Base-by-base conservation (phyloP, 1,140 invertebrate species). In the Anthonomus grandis region DNA sequence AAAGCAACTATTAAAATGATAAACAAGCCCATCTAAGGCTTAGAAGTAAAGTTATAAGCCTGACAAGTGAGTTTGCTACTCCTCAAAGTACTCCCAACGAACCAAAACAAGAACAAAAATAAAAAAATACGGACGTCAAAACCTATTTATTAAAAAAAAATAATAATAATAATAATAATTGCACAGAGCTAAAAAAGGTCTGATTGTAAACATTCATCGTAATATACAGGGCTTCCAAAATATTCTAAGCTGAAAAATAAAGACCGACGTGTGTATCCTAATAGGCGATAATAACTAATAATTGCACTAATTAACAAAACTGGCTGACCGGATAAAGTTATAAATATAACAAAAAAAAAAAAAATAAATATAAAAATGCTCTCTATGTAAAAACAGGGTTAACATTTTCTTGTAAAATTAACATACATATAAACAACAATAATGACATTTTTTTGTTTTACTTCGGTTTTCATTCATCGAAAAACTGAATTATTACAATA, bases 321-420 rank as follows among this genome's bases (percentile, higher is more conserved):
- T 18, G 13, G 19, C 44, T 56, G 41, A 52, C 9, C 38, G 38
- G 19, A 41, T 13, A 41, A 10, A 41, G 17, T 41, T n/a, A 17
- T 34, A 41, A 41, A 22, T 47, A 25, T 49, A 22, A 27, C 38
- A 49, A 59, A 55, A 59, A 39, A 62, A 62, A 55, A 55, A 61
- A 64, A 59, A 64, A 64, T 64, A 64, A 64, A 64, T 64, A 64
- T 61, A 64, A 64, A 61, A 64, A 55, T 59, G 59, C n/a, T n/a
- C 46, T 57, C 54, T 64, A 49, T 64, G 59, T 64, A 64, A 60
- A 60, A 61, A 64, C 55, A 64, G n/a, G 59, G 48, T 59, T 62
- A 64, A 64, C 62, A 54, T 59, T n/a, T n/a, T n/a, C n/a, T 53
- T 59, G 58, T 59, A 60, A 48, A 48, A 48, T 5, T 48, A 59